Evolutionary conservation across 2,113 vertebrate species (phyloP).

Genomic region (Seriola quinqueradiata): DNA sequence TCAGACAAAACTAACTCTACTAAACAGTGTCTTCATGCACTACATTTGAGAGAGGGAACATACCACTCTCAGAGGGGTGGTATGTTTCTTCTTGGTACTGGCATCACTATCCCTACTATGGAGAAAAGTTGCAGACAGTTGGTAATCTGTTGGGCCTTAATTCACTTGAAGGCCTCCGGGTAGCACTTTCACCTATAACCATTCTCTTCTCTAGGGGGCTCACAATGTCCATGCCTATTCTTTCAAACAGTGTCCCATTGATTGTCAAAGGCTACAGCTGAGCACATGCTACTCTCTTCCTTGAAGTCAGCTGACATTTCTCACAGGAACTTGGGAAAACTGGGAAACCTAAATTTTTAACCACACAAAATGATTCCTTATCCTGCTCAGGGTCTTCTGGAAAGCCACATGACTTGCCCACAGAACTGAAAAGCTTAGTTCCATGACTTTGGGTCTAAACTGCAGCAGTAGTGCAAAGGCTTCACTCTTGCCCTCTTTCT

Average conservation of each 20-base stretch:
- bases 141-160: no score
- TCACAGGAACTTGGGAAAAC: not conserved
- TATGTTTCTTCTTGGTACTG: no score
- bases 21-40: no score
- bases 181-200: no score
- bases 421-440: conserved; percentile 2
- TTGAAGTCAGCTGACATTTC: not conserved
- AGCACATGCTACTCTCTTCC: not conserved
- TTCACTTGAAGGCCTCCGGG: no score
- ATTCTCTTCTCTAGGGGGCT: not conserved
- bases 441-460: not conserved
- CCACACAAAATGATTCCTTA: not conserved
- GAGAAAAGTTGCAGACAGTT: no score
- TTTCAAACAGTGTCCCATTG: not conserved
- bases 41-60: no score
- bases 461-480: not conserved
- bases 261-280: not conserved
- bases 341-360: not conserved
- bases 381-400: conserved; percentile 4
- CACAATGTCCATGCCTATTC: conserved; percentile 9
- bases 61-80: no score
- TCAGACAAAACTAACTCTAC: no score
- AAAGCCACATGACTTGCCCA: conserved; percentile 30
- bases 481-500: not conserved
- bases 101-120: no score